Evolutionary conservation across 1,140 invertebrate species (phyloP), one percentile per base, ranked within the genome.

Genomic region (Drosophila baimaii): DNA sequence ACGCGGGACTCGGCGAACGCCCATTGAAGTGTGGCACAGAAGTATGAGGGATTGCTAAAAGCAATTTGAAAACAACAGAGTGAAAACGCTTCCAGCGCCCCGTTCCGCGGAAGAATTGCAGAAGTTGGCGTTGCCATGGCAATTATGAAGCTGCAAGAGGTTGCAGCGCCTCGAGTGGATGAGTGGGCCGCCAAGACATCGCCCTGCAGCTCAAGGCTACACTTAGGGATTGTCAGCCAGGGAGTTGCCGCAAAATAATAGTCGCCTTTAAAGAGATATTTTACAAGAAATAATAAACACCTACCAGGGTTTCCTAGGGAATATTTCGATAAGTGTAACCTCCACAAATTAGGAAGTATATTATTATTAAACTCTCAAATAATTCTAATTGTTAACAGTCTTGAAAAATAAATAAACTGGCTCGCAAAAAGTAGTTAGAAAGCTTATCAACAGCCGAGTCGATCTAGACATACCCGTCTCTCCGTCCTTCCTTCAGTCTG

Each of bases 51-150:
- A 81, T 85, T 81, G 79, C 81, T 74, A 81, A 84, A 84, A 84
- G 81, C 74, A 84, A 84, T 84, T 84, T 85, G 73, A 85, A 49
- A 85, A 84, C 81, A 84, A 84, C 66, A 70, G 62, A 78, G 83
- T 82, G 79, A 66, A 77, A 84, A 66, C 66, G 65, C 44, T 68
- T 63, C 52, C 37, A 72, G 58, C 29, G 61, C 35, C 61, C 57
- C 62, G 58, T 31, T 69, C 31, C 71, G 49, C 68, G 46, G 17
- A 29, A 55, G 47, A 70, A 46, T 70, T 29, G 65, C 65, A 57
- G 33, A 70, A 63, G 66, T 69, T 81, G 44, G 63, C 76, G 68
- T 73, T 79, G 68, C 68, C 54, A 66, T 81, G 77, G 68, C 81
- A 81, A 84, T 84, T 85, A 77, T 81, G 57, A 55, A 47, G 77